Evolutionary conservation across 1,140 invertebrate species (phyloP).

Genomic region (Drosophila watanabei): DNA sequence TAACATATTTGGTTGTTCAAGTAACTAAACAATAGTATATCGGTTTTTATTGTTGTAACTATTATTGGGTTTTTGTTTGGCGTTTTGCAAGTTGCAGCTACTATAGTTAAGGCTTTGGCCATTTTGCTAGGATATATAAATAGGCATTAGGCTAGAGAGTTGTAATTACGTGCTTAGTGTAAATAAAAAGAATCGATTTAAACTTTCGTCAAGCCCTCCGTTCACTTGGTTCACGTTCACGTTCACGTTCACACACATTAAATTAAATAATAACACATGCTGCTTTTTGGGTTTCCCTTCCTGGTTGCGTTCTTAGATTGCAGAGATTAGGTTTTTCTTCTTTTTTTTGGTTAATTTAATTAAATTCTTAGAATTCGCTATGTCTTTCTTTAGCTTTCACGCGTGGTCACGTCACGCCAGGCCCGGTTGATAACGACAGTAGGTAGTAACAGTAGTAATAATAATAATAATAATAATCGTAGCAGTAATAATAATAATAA

Average conservation of each 20-base stretch:
- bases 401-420: constrained; percentile 33
- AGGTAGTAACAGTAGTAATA: constrained; percentile 34
- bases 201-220: constrained; percentile 71
- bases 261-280: constrained; percentile 78
- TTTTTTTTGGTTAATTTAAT: constrained; percentile 60
- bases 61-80: constrained; percentile 20
- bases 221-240: constrained; percentile 37
- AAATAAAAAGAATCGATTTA: constrained; percentile 64
- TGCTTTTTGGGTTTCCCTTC: constrained; percentile 57
- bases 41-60: constrained; percentile 5
- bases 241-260: constrained; percentile 36
- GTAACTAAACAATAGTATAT: constrained; percentile 42
- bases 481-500: constrained; percentile 43
- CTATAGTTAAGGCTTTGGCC: constrained; percentile 37
- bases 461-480: constrained; percentile 32
- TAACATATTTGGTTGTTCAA: constrained; percentile 39
- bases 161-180: constrained; percentile 80
- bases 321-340: constrained; percentile 41
- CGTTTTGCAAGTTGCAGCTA: constrained; percentile 45
- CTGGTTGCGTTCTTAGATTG: constrained; percentile 49
- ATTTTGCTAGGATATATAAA: constrained; percentile 55
- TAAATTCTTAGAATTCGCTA: constrained; percentile 84
- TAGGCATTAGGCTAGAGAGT: constrained; percentile 56
- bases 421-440: constrained; percentile 43
- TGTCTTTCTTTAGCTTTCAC: constrained; percentile 83